phyloP scores from a whole-genome alignment of 1,140 invertebrate genomes.

The Neodiprion fabricii region DNA sequence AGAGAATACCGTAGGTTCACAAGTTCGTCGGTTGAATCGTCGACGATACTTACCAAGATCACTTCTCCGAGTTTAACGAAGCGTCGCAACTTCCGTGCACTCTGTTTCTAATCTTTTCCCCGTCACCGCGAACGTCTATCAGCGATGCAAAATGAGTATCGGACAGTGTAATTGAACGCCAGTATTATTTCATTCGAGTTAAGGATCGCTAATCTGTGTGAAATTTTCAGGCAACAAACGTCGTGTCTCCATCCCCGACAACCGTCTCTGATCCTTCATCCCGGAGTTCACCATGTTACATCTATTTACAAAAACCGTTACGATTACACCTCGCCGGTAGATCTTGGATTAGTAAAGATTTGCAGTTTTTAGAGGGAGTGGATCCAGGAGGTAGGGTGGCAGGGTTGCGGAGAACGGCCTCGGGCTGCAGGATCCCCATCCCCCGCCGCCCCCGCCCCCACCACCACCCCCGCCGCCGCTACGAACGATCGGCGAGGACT shows the following conservation, averaged over 20 bases:
- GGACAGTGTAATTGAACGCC: too few relatives aligned
- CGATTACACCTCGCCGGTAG: background rate
- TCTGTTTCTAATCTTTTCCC: too few relatives aligned
- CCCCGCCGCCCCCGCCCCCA: conserved; percentile 28
- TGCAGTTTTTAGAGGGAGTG: conserved; percentile 59
- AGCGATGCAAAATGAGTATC: too few relatives aligned
- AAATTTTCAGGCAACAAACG: background rate
- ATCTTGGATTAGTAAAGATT: conserved; percentile 52
- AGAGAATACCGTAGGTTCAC: too few relatives aligned
- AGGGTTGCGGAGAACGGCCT: conserved; percentile 55
- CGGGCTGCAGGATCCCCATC: conserved; percentile 59
- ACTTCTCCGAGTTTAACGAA: too few relatives aligned
- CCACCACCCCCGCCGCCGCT: conserved; percentile 18
- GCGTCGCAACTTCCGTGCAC: too few relatives aligned
- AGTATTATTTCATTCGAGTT: too few relatives aligned
- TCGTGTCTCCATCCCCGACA: background rate
- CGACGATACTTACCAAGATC: too few relatives aligned
- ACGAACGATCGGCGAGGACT: conserved; percentile 47
- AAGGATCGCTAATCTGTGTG: background rate
- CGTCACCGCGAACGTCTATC: too few relatives aligned
- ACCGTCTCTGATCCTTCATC: background rate
- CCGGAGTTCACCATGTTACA: background rate
- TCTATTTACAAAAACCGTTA: background rate
- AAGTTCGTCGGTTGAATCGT: too few relatives aligned
- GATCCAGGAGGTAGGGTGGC: conserved; percentile 57